A percentile compares a stretch with the other conserved stretches of the same genome.
phyloP scores from a whole-genome alignment of 2,797 vertebrate species.

The Chromobotia macracanthus region DNA sequence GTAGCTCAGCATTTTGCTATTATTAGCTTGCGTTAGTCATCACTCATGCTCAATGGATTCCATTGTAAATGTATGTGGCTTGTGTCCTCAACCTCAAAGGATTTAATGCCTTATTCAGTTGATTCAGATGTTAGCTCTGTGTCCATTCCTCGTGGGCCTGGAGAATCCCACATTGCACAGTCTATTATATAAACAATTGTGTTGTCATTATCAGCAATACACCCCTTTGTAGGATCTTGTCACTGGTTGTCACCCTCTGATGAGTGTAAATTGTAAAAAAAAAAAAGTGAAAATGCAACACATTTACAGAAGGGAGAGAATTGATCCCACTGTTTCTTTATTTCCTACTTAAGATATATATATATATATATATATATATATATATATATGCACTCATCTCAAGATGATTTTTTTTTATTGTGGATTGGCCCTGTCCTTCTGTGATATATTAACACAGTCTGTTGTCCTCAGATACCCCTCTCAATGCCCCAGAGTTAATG shows the following conservation, averaged over 20 bases:
- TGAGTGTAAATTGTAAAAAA: conserved; percentile 55
- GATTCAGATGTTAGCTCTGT: conserved; percentile 10
- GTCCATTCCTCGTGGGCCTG: background rate
- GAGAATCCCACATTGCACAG: conserved; percentile 37
- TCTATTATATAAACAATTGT: conserved; percentile 71
- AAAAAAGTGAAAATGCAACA: conserved; percentile 54
- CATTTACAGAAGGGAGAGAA: conserved; percentile 40
- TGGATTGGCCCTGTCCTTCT: conserved; percentile 5
- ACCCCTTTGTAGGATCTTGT: conserved; percentile 43
- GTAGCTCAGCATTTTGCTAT: background rate
- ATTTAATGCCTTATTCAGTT: conserved; percentile 26
- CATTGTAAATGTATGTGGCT: background rate
- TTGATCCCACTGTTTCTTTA: conserved; percentile 35
- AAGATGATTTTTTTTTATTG: conserved; percentile 21
- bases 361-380: too few relatives aligned
- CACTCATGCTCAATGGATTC: background rate
- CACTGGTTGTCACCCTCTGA: conserved; percentile 39
- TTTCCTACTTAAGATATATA: conserved; percentile 31
- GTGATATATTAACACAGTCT: background rate
- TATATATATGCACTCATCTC: conserved; percentile 38
- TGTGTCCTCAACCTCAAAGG: conserved; percentile 54
- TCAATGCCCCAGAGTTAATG: conserved; percentile 29
- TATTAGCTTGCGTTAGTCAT: background rate
- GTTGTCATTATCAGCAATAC: conserved; percentile 68
- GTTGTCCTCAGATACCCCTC: conserved; percentile 25